Conservation (phyloP, 2,797 vertebrate genomes). For the Argyrosomus regius region DNA sequence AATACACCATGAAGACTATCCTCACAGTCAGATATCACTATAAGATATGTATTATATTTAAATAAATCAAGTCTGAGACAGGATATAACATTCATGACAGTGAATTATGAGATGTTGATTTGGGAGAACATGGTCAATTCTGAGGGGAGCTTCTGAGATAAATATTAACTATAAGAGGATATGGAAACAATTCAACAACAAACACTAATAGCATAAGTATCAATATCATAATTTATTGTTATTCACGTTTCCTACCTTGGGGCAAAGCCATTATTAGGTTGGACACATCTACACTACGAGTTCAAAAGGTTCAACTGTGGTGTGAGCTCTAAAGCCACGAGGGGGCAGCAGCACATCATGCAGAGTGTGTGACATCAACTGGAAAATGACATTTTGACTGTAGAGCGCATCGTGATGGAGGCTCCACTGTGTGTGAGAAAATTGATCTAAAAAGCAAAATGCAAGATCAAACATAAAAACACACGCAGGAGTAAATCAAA, state of each 20-base stretch:
- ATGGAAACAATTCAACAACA: background rate
- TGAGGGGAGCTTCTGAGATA: background rate
- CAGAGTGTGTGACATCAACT: background rate
- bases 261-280: background rate
- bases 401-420: background rate
- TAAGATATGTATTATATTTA: background rate
- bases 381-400: background rate
- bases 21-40: background rate
- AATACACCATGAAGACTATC: background rate
- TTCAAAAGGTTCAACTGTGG: slow-evolving; percentile 11
- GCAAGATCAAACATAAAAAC: background rate
- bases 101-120: background rate
- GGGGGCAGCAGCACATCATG: slow-evolving; percentile 55
- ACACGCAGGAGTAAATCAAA: background rate
- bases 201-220: background rate
- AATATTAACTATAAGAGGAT: background rate
- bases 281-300: background rate
- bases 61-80: background rate
- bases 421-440: background rate
- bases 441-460: background rate
- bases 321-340: slow-evolving; percentile 16
- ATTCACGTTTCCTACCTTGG: background rate
- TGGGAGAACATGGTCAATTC: background rate
- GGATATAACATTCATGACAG: background rate
- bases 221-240: background rate